Evolutionary conservation across 1,140 invertebrate genomes (phyloP).

Genomic region (Stenopsyche tienmushanensis): DNA sequence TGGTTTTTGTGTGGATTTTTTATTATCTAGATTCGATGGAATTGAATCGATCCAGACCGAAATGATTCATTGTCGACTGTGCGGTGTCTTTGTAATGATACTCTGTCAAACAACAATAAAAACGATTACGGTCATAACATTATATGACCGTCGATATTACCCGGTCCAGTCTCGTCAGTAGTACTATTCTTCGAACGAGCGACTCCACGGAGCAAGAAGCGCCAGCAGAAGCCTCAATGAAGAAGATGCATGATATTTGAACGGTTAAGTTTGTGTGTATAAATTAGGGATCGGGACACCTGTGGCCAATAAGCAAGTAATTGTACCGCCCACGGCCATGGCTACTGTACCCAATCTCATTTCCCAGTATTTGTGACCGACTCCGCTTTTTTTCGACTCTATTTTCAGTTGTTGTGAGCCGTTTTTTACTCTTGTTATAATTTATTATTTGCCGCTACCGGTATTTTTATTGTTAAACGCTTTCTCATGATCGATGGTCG

Average conservation of each 20-base stretch:
- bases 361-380: constrained; percentile 7
- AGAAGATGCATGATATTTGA: neutral
- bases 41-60: too few species aligned
- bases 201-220: too few species aligned
- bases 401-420: constrained; percentile 18
- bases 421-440: constrained; percentile 26
- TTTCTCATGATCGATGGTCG: constrained; percentile 25
- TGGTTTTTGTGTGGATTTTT: too few species aligned
- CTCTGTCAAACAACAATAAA: too few species aligned
- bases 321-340: constrained; percentile 21
- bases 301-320: constrained; percentile 11
- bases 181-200: too few species aligned
- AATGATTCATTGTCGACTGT: too few species aligned
- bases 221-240: neutral
- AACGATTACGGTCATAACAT: too few species aligned
- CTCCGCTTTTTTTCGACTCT: constrained; percentile 11
- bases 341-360: constrained; percentile 22
- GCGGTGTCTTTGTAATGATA: too few species aligned
- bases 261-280: neutral
- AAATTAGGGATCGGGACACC: neutral
- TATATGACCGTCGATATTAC: too few species aligned
- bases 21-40: too few species aligned
- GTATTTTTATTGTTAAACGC: constrained; percentile 32
- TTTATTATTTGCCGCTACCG: constrained; percentile 31
- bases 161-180: too few species aligned